Evolutionary conservation across 2,113 vertebrate species (phyloP).

Genomic region (Capreolus pygargus): DNA sequence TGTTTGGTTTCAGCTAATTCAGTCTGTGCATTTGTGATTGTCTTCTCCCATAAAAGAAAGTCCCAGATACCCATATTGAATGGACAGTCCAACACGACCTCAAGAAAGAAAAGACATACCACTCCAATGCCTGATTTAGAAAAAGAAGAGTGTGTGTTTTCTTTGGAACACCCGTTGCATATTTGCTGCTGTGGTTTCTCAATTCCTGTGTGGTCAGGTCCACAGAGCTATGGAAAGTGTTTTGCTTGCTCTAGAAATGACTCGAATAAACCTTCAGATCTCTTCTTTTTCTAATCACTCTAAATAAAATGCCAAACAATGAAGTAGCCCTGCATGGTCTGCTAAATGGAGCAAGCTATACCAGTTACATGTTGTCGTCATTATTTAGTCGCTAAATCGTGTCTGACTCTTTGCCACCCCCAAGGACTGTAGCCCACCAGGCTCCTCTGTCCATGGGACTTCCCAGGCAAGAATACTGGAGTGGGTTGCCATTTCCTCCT

Average conservation of each 20-base stretch:
- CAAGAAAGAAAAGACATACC: neutral
- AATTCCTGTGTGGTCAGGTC: too few relatives aligned
- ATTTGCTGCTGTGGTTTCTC: rapidly evolving
- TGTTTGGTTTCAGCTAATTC: neutral
- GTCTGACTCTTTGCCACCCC: neutral
- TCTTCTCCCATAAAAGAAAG: neutral
- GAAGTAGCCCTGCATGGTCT: rapidly evolving
- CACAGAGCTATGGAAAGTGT: neutral
- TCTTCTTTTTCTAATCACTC: neutral
- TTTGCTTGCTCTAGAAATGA: neutral
- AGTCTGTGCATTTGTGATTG: neutral
- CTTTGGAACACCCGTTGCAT: neutral
- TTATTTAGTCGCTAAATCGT: neutral
- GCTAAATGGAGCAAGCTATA: rapidly evolving
- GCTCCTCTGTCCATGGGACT: neutral
- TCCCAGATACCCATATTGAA: neutral
- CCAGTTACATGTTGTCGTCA: rapidly evolving
- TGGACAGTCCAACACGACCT: neutral
- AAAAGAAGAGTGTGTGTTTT: neutral
- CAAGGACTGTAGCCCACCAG: neutral
- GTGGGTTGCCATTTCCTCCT: neutral
- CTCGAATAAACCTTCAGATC: neutral
- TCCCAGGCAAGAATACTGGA: neutral
- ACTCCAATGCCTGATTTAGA: neutral
- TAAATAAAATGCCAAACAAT: neutral